Evolutionary conservation across 2,113 vertebrate species (phyloP), one percentile per base, ranked within the genome.

Genomic region (Sinocyclocheilus maitianheensis): DNA sequence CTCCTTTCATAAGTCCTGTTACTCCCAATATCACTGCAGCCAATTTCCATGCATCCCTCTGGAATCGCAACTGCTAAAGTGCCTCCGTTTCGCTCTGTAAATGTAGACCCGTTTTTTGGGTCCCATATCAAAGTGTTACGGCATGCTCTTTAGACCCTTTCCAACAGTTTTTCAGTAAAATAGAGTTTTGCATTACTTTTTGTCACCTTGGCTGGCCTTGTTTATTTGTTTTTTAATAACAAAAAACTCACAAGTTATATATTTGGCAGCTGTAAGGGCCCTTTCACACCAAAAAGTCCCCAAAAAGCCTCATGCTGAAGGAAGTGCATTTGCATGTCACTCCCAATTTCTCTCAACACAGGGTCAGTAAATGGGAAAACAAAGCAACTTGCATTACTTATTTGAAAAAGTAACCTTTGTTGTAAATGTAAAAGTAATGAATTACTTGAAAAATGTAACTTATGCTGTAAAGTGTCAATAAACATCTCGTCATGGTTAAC

Each of bases 21-120:
- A 87, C 92, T 88, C 80, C 90, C 88, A 88, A 86, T 84, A 90
- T 90, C 89, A 89, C 85, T 88, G 88, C 81, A 84, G 63, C 85
- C 30, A 84, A 37, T 72, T 87, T 84, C 75, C 84, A 77, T 34
- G 14, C 26, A 40, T 46, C 76, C 69, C 58, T 86, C 26, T 83
- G 20, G 51, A 84, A 82, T 26, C 30, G 46, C 43, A 16, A 43
- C 43, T 43, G 43, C 43, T 43, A 43, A 43, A 53, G 24, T 67
- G 65, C 65, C 65, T 74, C 71, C 75, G n/a, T 85, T 87, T 55
- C 76, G 34, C 77, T 84, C 53, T 79, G 55, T 62, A 79, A 79
- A 40, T 16, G 77, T 79, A 37, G 34, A 11, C 40, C 48, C 11
- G 3, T 13, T 20, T 84, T 86, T 62, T 13, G 24, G 14, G 51